Percentiles rank a stretch among this genome's conserved stretches.
phyloP scores from a whole-genome alignment of 2,888 invertebrate species.

The Protodeltote pygarga region DNA sequence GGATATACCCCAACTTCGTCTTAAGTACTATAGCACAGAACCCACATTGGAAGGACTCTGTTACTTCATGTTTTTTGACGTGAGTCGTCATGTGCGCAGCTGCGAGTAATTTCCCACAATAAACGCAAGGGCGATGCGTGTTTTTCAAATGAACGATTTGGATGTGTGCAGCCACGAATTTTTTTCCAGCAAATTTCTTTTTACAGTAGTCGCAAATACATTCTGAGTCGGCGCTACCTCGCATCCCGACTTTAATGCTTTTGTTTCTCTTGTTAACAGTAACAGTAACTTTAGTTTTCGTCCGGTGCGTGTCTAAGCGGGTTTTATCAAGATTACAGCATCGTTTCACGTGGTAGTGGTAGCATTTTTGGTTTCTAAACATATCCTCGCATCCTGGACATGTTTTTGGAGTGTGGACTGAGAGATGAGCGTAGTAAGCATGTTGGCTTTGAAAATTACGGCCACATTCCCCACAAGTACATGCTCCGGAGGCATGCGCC shows the following conservation, averaged over 20 bases:
- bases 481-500: slow-evolving; percentile 61
- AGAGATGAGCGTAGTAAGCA: slow-evolving; percentile 68
- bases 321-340: slow-evolving; percentile 69
- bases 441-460: slow-evolving; percentile 62
- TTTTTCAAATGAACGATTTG: slow-evolving; percentile 76
- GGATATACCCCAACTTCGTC: slow-evolving; percentile 69
- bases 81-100: slow-evolving; percentile 77
- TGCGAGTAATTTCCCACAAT: slow-evolving; percentile 74
- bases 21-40: slow-evolving; percentile 67
- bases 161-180: slow-evolving; percentile 74
- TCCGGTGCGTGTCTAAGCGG: slow-evolving; percentile 50
- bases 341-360: slow-evolving; percentile 67
- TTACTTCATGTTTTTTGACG: slow-evolving; percentile 64
- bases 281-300: slow-evolving; percentile 59
- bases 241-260: slow-evolving; percentile 65
- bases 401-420: slow-evolving; percentile 62
- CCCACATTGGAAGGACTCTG: slow-evolving; percentile 59
- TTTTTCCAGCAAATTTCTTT: slow-evolving; percentile 73
- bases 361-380: slow-evolving; percentile 74
- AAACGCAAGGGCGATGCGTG: slow-evolving; percentile 71
- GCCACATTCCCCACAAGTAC: slow-evolving; percentile 75
- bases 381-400: slow-evolving; percentile 72
- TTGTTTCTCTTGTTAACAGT: slow-evolving; percentile 64
- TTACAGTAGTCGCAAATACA: slow-evolving; percentile 77
- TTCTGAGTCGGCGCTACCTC: slow-evolving; percentile 65